Evolutionary conservation across 2,797 vertebrate genomes (phyloP).

Genomic region (Trachops cirrhosus): DNA sequence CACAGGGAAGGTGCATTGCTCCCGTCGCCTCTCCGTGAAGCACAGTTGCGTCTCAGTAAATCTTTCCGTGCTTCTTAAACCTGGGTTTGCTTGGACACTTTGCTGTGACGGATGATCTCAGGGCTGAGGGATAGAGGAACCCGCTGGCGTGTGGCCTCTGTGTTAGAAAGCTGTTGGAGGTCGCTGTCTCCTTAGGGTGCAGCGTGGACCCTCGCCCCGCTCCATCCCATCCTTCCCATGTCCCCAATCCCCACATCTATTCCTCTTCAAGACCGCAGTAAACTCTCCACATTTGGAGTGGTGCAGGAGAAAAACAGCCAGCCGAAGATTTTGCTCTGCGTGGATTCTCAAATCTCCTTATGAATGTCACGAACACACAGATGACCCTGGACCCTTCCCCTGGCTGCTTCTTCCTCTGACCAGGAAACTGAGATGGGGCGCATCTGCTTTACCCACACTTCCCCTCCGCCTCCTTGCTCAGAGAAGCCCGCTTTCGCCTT

Average conservation of each 20-base stretch:
- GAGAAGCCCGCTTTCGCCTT: background rate
- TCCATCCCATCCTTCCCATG: rapidly evolving
- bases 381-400: rapidly evolving
- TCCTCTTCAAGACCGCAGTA: background rate
- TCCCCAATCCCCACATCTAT: background rate
- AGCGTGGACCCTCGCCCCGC: too few species aligned
- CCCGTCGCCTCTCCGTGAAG: rapidly evolving
- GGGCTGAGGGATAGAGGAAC: background rate
- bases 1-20: background rate
- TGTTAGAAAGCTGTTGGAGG: background rate
- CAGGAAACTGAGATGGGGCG: background rate
- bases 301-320: background rate
- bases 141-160: background rate
- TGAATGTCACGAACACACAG: background rate
- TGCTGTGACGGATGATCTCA: background rate
- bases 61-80: background rate
- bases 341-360: background rate
- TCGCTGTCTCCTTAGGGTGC: background rate
- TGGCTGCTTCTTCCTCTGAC: background rate
- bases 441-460: background rate
- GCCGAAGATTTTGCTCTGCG: rapidly evolving
- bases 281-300: background rate
- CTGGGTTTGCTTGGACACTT: background rate
- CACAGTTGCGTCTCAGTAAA: background rate
- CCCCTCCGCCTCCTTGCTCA: background rate